These are phyloP conservation scores for Ranitomeya imitator DNA, from an alignment of 2,113 vertebrate species.

Conservation along the genomic window DNA sequence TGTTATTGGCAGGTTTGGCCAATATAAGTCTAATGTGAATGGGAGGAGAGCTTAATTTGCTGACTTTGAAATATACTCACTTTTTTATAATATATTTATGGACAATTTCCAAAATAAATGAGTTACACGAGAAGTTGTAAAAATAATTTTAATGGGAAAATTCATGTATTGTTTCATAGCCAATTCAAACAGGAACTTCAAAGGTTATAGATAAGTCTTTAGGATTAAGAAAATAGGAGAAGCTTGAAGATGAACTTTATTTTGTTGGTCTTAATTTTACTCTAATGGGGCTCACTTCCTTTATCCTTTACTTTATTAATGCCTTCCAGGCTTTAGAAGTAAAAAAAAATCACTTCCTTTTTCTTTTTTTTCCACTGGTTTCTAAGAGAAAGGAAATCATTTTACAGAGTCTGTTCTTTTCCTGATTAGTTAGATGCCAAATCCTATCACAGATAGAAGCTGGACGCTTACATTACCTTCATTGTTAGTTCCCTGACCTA, in stretches of 20 bases:
- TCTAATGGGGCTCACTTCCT: constrained; percentile 2
- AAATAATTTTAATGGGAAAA: neutral
- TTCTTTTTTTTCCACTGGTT: neutral
- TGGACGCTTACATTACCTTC: neutral
- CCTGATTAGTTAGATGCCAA: constrained; percentile 23
- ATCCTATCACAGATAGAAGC: neutral
- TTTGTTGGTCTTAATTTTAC: neutral
- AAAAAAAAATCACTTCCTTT: neutral
- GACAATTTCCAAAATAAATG: neutral
- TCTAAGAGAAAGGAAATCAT: constrained; percentile 41
- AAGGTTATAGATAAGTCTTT: constrained; percentile 9
- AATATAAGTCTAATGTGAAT: no score
- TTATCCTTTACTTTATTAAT: constrained; percentile 42
- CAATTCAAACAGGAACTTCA: constrained; percentile 6
- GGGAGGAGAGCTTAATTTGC: neutral
- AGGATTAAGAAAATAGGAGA: neutral
- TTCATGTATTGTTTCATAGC: neutral
- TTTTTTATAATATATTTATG: neutral
- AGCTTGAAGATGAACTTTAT: constrained; percentile 18
- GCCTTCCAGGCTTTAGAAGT: neutral
- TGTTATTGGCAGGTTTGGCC: no score
- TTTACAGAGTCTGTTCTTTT: constrained; percentile 18
- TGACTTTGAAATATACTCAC: neutral
- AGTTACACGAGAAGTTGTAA: neutral
- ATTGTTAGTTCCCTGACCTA: constrained; percentile 13